Percentiles rank a stretch among this genome's conserved stretches.
These are phyloP conservation scores for Trachelus stipa DNA, from an alignment of 2,888 invertebrate genomes.

Conservation along the genomic window DNA sequence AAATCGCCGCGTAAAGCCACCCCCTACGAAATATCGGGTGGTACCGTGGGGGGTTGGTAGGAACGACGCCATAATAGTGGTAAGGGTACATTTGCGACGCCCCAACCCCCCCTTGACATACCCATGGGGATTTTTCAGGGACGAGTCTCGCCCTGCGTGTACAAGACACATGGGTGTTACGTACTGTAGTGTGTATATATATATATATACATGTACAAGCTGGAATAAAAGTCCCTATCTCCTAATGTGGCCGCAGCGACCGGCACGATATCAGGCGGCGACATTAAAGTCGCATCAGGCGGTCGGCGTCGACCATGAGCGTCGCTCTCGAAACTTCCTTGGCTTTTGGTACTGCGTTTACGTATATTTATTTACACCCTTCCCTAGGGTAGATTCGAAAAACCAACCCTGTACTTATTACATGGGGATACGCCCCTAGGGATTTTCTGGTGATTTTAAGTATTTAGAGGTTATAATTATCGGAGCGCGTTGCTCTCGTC, in stretches of 20 bases:
- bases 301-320: not conserved
- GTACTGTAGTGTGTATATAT: not conserved
- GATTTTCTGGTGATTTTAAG: not conserved
- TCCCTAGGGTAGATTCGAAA: not conserved
- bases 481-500: not conserved
- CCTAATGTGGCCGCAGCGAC: not conserved
- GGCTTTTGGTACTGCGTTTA: not conserved
- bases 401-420: not conserved
- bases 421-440: not conserved
- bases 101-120: not conserved
- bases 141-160: not conserved
- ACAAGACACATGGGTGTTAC: not conserved
- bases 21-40: not conserved
- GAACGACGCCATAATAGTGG: not conserved
- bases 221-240: not conserved
- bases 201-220: not conserved
- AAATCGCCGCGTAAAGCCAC: not conserved
- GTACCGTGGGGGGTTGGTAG: not conserved
- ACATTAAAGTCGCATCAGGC: conserved; percentile 15
- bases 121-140: not conserved
- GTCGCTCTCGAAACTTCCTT: not conserved
- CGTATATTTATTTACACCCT: not conserved
- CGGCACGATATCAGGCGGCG: not conserved
- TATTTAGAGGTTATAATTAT: not conserved
- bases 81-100: not conserved